Base-by-base conservation (phyloP, 2,113 vertebrate species). In the Salvelinus fontinalis region DNA sequence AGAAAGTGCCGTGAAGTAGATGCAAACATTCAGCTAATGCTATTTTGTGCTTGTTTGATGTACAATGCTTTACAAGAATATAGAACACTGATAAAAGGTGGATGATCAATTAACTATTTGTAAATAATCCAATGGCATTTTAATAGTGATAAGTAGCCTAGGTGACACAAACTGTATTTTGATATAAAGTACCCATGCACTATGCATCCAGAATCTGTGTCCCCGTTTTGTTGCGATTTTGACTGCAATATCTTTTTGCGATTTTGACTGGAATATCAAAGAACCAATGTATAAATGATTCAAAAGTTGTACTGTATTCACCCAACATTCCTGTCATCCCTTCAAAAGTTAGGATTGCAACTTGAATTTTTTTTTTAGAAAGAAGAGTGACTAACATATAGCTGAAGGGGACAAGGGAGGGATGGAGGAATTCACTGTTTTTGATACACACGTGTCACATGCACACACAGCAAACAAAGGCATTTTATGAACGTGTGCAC, bases 381-480 rank as follows among this genome's bases (percentile, higher is more conserved):
- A 44, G 39, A 9, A 44, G 39, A 44, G 9, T 44, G 39, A 44
- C 39, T 44, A 44, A 44, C 9, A 11, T 44, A 44, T 12, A 44
- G 39, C 39, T 44, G 9, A 9, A 29, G 39, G 44, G 67, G 34
- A 39, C 64, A 60, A 65, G 27, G 74, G 44, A 80, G 49, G 44
- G 69, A 62, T 70, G 65, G 69, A 78, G 34, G 26, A 54, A 70
- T 57, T 4, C 20, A 20, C 14, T 18, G 18, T 65, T 65, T 18
- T 39, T 44, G 7, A 31, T 5, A 69, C 34, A 69, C 14, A 69
- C 67, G 22, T 64, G 62, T 64, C 22, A 64, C 62, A 26, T 24
- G 2, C 22, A 64, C 22, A 64, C 62, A 57, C 8, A 44, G 12
- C 39, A 44, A 11, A 44, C 39, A 44, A 44, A 44, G 39, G 9